A percentile compares a stretch with the other conserved stretches of the same genome.
Conservation (phyloP, 2,113 vertebrate genomes). For the Etheostoma spectabile region DNA sequence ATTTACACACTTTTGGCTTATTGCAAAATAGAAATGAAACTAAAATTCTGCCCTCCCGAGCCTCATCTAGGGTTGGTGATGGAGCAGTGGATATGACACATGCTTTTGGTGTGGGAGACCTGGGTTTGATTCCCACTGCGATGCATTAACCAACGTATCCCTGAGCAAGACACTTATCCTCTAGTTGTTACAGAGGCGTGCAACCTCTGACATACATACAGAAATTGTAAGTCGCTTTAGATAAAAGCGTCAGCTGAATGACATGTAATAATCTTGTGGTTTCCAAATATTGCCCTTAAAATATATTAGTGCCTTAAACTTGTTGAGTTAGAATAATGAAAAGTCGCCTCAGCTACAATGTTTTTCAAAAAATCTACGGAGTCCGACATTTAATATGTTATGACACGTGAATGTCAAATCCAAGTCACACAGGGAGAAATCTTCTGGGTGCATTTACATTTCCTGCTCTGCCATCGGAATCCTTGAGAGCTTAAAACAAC, state of each 20-base stretch:
- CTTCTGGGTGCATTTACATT: constrained; percentile 13
- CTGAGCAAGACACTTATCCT: no score
- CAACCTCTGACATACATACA: no score
- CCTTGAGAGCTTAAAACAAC: constrained; percentile 31
- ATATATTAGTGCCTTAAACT: constrained; percentile 5
- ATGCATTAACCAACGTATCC: no score
- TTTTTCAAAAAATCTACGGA: constrained; percentile 14
- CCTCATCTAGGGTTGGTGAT: background rate
- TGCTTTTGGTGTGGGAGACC: no score
- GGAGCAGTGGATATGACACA: no score
- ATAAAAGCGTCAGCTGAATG: no score
- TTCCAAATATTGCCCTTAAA: background rate
- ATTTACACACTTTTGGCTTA: background rate
- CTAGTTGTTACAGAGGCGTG: no score
- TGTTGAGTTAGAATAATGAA: constrained; percentile 7
- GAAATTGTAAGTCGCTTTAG: no score
- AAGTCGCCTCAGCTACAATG: background rate
- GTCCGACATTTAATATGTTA: constrained; percentile 17
- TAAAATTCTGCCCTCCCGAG: background rate
- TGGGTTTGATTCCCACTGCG: no score
- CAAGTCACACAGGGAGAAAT: constrained; percentile 19
- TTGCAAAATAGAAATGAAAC: background rate
- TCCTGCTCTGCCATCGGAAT: constrained; percentile 3
- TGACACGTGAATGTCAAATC: constrained; percentile 25
- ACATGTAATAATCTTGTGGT: background rate